Percentiles rank a stretch among this genome's conserved stretches.
Evolutionary conservation across 2,888 invertebrate species (phyloP).

Genomic region (Stenodema calcarata): DNA sequence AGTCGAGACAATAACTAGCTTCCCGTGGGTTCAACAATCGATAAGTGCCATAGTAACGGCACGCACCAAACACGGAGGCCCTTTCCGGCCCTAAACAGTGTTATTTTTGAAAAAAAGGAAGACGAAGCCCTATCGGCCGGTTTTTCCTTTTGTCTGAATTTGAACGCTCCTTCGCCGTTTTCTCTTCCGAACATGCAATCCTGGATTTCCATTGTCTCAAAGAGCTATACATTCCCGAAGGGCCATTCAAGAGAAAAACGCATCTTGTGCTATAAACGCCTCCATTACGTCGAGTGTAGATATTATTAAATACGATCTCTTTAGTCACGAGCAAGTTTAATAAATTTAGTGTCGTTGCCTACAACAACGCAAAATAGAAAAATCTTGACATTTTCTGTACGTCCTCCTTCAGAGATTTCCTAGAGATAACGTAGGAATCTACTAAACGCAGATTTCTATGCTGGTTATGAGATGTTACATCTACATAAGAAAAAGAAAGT

Average conservation of each 20-base stretch:
- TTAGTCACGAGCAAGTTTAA: too few relatives aligned
- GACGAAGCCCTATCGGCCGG: background rate
- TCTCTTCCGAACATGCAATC: background rate
- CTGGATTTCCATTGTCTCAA: background rate
- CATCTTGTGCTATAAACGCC: background rate
- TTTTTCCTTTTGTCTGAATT: background rate
- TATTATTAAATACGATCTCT: too few relatives aligned
- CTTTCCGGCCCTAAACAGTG: slow-evolving; percentile 25
- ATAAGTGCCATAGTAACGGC: slow-evolving; percentile 41
- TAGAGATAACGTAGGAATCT: too few relatives aligned
- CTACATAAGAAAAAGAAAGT: too few relatives aligned
- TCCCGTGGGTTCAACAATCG: slow-evolving; percentile 38
- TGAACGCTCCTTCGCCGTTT: background rate
- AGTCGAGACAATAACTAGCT: slow-evolving; percentile 33
- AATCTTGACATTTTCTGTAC: too few relatives aligned
- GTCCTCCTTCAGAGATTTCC: too few relatives aligned
- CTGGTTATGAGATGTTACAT: too few relatives aligned
- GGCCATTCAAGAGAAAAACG: background rate
- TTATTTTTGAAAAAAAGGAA: background rate
- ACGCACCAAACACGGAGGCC: slow-evolving; percentile 26
- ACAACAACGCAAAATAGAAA: too few relatives aligned
- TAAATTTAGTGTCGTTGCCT: too few relatives aligned
- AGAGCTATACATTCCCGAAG: background rate
- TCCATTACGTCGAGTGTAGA: too few relatives aligned
- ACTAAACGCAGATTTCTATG: too few relatives aligned